A percentile compares a stretch with the other conserved stretches of the same genome.
These are phyloP conservation scores for Smithornis capensis DNA, from an alignment of 2,113 vertebrate species.

Conservation along the genomic window DNA sequence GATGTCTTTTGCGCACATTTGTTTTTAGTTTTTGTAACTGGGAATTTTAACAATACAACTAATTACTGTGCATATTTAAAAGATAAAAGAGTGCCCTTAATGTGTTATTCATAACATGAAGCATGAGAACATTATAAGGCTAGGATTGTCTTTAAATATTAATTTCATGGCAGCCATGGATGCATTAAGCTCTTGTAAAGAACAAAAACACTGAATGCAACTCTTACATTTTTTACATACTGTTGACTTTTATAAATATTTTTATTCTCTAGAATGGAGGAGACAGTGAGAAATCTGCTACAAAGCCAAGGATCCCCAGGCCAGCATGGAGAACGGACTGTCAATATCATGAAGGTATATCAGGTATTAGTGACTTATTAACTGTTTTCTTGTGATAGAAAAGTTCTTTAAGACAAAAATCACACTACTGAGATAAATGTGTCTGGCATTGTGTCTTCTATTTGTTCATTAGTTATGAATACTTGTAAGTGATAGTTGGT, in stretches of 20 bases:
- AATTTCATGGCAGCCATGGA: constrained; percentile 38
- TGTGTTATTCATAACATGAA: constrained; percentile 63
- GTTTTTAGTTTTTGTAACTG: neutral
- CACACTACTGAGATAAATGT: neutral
- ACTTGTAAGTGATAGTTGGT: neutral
- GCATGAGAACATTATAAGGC: constrained; percentile 23
- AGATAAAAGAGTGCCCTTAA: constrained; percentile 41
- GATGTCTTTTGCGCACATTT: neutral
- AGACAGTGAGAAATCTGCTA: constrained; percentile 87
- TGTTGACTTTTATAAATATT: constrained; percentile 42
- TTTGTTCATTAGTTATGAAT: neutral
- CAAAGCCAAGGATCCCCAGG: constrained; percentile 83
- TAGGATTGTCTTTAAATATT: constrained; percentile 56
- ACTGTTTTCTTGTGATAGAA: neutral
- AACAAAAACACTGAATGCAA: neutral
- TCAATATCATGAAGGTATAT: constrained; percentile 83
- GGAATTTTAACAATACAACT: constrained; percentile 32
- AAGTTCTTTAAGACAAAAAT: neutral
- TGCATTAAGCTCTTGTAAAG: neutral
- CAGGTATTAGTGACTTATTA: constrained; percentile 75
- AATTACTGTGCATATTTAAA: constrained; percentile 37
- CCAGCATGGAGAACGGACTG: constrained; percentile 80
- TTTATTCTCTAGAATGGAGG: constrained; percentile 86
- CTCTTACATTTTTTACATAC: neutral
- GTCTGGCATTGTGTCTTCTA: neutral